A percentile compares a stretch with the other conserved stretches of the same genome.
These are phyloP conservation scores for Philypnodon macrostomus DNA, from an alignment of 2,797 vertebrate species.

Conservation along the genomic window DNA sequence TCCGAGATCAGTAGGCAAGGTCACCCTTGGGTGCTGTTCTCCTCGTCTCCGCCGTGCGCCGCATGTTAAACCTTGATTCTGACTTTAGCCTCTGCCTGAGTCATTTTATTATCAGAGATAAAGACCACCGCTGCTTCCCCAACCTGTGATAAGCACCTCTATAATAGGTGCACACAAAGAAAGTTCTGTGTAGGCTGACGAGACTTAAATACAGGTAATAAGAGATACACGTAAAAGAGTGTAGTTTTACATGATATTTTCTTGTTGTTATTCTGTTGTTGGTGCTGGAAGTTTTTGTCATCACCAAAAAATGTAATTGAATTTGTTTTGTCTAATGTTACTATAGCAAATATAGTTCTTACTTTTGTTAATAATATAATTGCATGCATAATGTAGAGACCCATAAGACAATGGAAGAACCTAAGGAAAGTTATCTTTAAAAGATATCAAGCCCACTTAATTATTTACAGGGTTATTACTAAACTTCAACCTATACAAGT, in stretches of 20 bases:
- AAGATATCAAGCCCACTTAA: slow-evolving; percentile 27
- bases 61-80: slow-evolving; percentile 50
- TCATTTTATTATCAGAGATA: slow-evolving; percentile 31
- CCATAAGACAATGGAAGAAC: neutral
- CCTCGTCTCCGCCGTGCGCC: slow-evolving; percentile 56
- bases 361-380: no score
- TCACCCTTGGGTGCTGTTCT: slow-evolving; percentile 75
- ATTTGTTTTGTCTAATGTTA: no score
- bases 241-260: no score
- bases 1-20: slow-evolving; percentile 77
- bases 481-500: slow-evolving; percentile 54
- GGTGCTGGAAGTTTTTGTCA: no score
- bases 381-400: no score
- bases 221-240: no score
- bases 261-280: no score
- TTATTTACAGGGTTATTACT: slow-evolving; percentile 58
- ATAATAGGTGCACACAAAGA: slow-evolving; percentile 2
- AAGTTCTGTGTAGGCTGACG: neutral
- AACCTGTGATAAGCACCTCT: slow-evolving; percentile 15
- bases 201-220: no score
- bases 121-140: slow-evolving; percentile 6
- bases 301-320: no score
- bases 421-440: slow-evolving; percentile 1
- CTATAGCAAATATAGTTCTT: no score
- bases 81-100: slow-evolving; percentile 44